Percentiles rank a stretch among this genome's conserved stretches.
Evolutionary conservation across 37 sponge, comb jelly and placozoan species (phyloP).

Genomic region (Beroe forskalii): DNA sequence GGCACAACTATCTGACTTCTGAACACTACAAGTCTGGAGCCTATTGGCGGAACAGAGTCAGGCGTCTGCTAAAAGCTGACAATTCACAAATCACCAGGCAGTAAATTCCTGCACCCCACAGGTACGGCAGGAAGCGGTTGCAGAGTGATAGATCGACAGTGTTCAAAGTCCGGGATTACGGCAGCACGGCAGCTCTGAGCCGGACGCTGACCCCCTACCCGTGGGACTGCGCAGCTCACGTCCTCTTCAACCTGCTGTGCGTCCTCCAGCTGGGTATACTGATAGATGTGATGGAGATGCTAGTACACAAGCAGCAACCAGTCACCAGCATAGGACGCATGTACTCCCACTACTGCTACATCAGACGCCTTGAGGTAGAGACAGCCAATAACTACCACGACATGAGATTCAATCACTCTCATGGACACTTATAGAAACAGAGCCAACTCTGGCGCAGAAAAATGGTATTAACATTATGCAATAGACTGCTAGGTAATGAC

Average conservation of each 20-base stretch:
- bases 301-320: neutral
- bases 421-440: too few relatives aligned
- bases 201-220: constrained; percentile 2
- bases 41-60: too few relatives aligned
- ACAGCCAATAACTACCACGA: too few relatives aligned
- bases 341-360: constrained; percentile 56
- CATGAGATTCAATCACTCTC: too few relatives aligned
- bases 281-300: constrained; percentile 61
- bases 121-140: neutral
- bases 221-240: neutral
- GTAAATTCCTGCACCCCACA: too few relatives aligned
- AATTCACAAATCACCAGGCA: too few relatives aligned
- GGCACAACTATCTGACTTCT: too few relatives aligned
- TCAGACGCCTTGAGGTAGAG: constrained; percentile 41
- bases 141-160: neutral
- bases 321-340: constrained; percentile 1
- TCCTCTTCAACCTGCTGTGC: constrained; percentile 12
- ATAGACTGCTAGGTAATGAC: too few relatives aligned
- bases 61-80: too few relatives aligned
- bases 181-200: neutral
- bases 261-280: constrained; percentile 33
- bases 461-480: too few relatives aligned
- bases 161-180: neutral
- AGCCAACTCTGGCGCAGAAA: too few relatives aligned
- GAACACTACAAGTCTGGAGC: too few relatives aligned